Conservation (phyloP, 2,888 invertebrate genomes). For the Coronaproctus castanopsis region DNA sequence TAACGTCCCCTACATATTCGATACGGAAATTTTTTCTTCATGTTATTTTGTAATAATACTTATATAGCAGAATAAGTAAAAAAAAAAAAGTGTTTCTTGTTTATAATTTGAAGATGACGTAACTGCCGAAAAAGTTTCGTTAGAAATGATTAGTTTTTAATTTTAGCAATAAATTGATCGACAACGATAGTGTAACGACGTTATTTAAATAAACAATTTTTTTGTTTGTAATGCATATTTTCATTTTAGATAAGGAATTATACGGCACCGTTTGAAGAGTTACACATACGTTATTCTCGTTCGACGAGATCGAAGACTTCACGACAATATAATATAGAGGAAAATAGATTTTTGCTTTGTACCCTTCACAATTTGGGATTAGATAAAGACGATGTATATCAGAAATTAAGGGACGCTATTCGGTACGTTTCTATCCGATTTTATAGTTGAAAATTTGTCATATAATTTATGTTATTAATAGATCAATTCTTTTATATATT, state of each 20-base stretch:
- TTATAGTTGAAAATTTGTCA: too few species aligned
- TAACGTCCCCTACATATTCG: too few species aligned
- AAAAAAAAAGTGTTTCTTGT: too few species aligned
- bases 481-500: too few species aligned
- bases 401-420: background rate
- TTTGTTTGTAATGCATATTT: background rate
- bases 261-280: background rate
- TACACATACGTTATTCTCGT: background rate
- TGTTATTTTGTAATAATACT: too few species aligned
- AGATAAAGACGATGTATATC: background rate
- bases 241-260: background rate
- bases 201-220: background rate
- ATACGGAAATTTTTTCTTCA: too few species aligned
- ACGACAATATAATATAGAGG: background rate
- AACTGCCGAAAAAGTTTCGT: background rate
- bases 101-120: background rate
- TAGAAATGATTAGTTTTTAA: background rate
- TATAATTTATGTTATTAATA: too few species aligned
- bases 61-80: too few species aligned
- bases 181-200: too few species aligned
- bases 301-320: background rate
- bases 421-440: too few species aligned
- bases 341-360: background rate
- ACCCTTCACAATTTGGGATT: background rate
- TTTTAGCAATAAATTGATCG: too few species aligned